These are phyloP conservation scores for Monochamus alternatus DNA, from an alignment of 2,888 invertebrate genomes.

Conservation along the genomic window DNA sequence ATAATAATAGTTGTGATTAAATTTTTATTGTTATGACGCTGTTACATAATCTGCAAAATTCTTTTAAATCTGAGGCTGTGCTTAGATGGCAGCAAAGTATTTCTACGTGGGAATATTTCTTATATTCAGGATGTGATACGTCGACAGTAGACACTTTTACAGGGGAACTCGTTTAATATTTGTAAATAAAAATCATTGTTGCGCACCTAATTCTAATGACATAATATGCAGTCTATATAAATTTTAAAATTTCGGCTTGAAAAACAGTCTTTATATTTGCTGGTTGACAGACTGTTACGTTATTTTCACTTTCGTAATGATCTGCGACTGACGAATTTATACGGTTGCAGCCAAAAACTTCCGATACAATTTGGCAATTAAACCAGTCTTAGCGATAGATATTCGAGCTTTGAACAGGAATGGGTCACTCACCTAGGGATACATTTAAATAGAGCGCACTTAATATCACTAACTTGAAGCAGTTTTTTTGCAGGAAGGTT, in stretches of 20 bases:
- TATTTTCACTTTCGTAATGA: slow-evolving; percentile 27
- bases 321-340: neutral
- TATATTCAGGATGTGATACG: neutral
- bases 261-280: neutral
- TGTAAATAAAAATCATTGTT: neutral
- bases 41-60: too few relatives aligned
- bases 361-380: too few relatives aligned
- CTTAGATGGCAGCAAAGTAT: neutral
- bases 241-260: neutral
- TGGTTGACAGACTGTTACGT: slow-evolving; percentile 13
- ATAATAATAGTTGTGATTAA: too few relatives aligned
- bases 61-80: too few relatives aligned
- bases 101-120: neutral
- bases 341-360: too few relatives aligned
- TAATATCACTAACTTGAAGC: slow-evolving; percentile 45
- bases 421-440: slow-evolving; percentile 45
- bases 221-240: neutral
- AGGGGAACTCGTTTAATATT: neutral
- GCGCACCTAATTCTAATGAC: neutral
- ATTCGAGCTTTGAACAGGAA: neutral
- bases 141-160: neutral
- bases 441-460: slow-evolving; percentile 49
- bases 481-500: slow-evolving; percentile 44
- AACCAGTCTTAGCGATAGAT: neutral
- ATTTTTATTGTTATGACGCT: too few relatives aligned